Base-by-base conservation (phyloP, 2,113 vertebrate species). In the Sterrhoptilus dennistouni region DNA sequence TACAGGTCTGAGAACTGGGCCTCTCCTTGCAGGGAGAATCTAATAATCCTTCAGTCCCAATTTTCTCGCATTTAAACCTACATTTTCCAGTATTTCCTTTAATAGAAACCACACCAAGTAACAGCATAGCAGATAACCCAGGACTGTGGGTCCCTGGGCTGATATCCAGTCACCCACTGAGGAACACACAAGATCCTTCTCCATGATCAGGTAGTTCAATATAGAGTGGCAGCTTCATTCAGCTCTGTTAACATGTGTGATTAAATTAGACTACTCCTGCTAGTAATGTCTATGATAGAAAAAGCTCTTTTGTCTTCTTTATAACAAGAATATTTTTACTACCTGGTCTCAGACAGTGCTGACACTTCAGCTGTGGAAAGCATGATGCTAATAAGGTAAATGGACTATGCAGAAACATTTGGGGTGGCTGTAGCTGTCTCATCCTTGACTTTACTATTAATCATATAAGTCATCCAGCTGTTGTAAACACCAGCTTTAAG, bases 401-500 rank as follows among this genome's bases (percentile, higher is more conserved):
- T 19, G 23, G 47, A 47, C 31, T 63, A 11, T 20, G 29, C 3
- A 33, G 52, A 64, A 77, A 65, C 10, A 66, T 71, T 87, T 90
- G 61, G 25, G 68, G 61, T n/a, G n/a, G 27, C 42, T 89, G 61
- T 5, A 91, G 84, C 89, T 79, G 36, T 59, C 24, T 78, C 36
- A 19, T 35, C 49, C 54, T n/a, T 45, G 36, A 61, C 89, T 71
- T 28, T 49, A 40, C 31, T 81, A 45, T 84, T 88, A 77, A 54
- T 80, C 71, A 87, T 83, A 74, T 38, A 86, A 88, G 61, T 38
- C 35, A 78, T 71, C 40, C 59, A 63, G 33, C 61, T 68, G 35
- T 18, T 66, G 54, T 52, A 89, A 84, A 92, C 76, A 69, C 79
- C 65, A 90, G 60, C 56, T 91, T 95, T 77, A 97, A 94, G 76